Evolutionary conservation across 2,113 vertebrate genomes (phyloP), one percentile per base, ranked within the genome.

Genomic region (Cyphomyrus discorhynchus): DNA sequence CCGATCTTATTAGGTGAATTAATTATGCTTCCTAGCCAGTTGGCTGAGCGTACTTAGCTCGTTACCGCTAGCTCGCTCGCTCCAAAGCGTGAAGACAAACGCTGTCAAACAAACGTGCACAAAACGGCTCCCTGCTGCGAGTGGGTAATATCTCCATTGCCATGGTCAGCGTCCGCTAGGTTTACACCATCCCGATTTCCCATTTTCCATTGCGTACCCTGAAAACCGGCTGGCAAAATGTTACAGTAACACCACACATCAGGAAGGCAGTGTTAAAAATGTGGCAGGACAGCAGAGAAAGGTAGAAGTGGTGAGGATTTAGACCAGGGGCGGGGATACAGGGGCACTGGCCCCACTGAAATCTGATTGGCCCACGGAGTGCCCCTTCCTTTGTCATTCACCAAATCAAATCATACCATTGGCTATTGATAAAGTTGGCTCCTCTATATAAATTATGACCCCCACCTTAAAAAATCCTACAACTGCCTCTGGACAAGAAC

Each of bases 1-100:
- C 87, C 90, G 91, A 92, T 83, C 91, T 91, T 90, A 92, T 93
- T 91, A 93, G 85, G 80, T 49, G 74, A 89, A n/a, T 91, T 82
- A 53, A 66, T 90, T 88, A 85, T 62, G 52, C 42, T 84, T 24
- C 35, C n/a, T 21, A 80, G 90, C 74, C 27, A 46, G 74, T 15
- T 66, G 87, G 87, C 77, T n/a, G 13, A 24, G 58, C 24, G 21
- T 17, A 24, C 82, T 47, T n/a, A 10, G 45, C 39, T 24, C 9
- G 19, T 35, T 49, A 24, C 66, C 35, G 42, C 62, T n/a, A 83
- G n/a, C 66, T 53, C 8, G 5, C 46, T 88, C 66, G 15, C 88
- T 80, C 10, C 8, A 87, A 42, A 53, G 42, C 6, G 49, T 53
- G 19, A 35, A 70, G 50, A 15, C 8, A 58, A 8, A 45, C 10